Evolutionary conservation across 2,888 invertebrate species (phyloP).

Genomic region (Heliconius aoede): DNA sequence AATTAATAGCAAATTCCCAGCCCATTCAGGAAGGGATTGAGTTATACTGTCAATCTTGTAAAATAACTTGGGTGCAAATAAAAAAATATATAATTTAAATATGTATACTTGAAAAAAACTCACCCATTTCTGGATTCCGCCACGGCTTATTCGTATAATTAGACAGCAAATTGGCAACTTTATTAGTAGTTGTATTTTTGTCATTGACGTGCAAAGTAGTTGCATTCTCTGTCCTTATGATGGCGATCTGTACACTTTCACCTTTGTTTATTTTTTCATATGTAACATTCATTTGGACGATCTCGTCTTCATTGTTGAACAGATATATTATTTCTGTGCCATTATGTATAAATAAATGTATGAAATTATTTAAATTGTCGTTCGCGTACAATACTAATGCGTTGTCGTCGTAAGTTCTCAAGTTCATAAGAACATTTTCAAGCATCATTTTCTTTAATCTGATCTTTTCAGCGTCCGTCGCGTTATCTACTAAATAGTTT

Average conservation of each 20-base stretch:
- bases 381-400: slow-evolving; percentile 94
- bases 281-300: slow-evolving; percentile 90
- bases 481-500: slow-evolving; percentile 88
- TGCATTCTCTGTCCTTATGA: slow-evolving; percentile 87
- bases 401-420: slow-evolving; percentile 92
- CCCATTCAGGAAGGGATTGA: too few relatives aligned
- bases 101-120: slow-evolving; percentile 47
- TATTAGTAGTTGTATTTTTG: slow-evolving; percentile 87
- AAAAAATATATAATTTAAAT: neutral
- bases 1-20: too few relatives aligned
- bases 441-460: slow-evolving; percentile 89
- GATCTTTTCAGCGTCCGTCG: slow-evolving; percentile 85
- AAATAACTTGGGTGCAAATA: too few relatives aligned
- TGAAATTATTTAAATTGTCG: slow-evolving; percentile 96
- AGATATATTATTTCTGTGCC: slow-evolving; percentile 92
- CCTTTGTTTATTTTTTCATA: slow-evolving; percentile 90
- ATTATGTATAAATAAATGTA: slow-evolving; percentile 92
- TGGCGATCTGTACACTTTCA: slow-evolving; percentile 94
- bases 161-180: slow-evolving; percentile 87
- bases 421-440: slow-evolving; percentile 92
- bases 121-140: slow-evolving; percentile 91
- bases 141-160: slow-evolving; percentile 94
- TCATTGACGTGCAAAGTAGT: slow-evolving; percentile 93
- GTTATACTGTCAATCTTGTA: too few relatives aligned
- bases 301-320: slow-evolving; percentile 92